Conservation (phyloP, 2,888 invertebrate species). For the Glyphotaelius pellucidus region DNA sequence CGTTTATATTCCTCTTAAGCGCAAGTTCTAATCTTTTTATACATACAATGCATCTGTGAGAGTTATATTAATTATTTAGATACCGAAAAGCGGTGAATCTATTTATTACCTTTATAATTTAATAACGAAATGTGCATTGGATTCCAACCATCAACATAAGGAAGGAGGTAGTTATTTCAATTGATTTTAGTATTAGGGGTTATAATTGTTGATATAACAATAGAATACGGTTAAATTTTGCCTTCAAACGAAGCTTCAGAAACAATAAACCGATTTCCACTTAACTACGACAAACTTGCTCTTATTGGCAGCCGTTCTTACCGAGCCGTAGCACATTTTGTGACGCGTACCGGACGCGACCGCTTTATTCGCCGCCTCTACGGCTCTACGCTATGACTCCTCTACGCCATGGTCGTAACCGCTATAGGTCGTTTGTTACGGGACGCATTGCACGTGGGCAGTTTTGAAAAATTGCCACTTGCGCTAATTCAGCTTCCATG, state of each 20-base stretch:
- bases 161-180: too few species aligned
- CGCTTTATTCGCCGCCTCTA: constrained; percentile 24
- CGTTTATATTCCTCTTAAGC: too few species aligned
- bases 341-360: constrained; percentile 18
- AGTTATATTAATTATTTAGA: too few species aligned
- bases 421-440: constrained; percentile 14
- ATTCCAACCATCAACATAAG: not conserved
- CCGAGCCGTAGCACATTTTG: constrained; percentile 28
- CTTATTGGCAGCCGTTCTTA: not conserved
- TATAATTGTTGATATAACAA: too few species aligned
- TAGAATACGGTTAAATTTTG: not conserved
- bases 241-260: not conserved
- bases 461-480: constrained; percentile 53
- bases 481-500: constrained; percentile 42
- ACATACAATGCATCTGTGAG: too few species aligned
- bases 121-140: too few species aligned
- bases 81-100: too few species aligned
- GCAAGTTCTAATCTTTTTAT: too few species aligned
- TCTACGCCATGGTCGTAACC: not conserved
- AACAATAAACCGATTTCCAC: not conserved
- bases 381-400: not conserved
- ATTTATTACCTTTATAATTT: too few species aligned
- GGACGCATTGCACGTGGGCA: constrained; percentile 25
- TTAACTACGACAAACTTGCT: not conserved
- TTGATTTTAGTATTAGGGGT: too few species aligned